Base-by-base conservation (phyloP, 2,113 vertebrate species). In the Blennius ocellaris region DNA sequence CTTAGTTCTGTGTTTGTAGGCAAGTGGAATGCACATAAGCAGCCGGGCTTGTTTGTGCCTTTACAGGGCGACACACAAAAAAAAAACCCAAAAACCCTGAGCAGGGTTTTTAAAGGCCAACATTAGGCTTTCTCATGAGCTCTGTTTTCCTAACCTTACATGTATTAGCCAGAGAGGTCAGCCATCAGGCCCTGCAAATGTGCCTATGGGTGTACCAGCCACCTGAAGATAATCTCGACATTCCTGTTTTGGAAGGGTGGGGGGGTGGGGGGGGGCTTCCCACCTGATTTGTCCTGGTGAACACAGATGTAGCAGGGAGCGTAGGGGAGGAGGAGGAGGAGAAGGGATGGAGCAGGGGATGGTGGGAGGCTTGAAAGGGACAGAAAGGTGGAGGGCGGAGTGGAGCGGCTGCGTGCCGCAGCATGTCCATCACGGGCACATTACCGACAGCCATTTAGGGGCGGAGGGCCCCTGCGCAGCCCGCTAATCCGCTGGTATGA, bases 161-260 rank as follows among this genome's bases (percentile, higher is more conserved):
- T 48, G 66, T 69, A 75, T 87, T 71, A 81, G 63, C 58, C 1
- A 0, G 6, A 56, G 58, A 82, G 73, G 77, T 82, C 68, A 87
- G 62, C 70, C 54, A 61, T 80, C 79, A 73, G 69, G 57, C 5
- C 47, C 37, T 53, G 48, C 72, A 82, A 82, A 63, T 72, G 67
- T 61, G 51, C 69, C 21, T 40, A 62, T 72, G 84, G 82, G 48
- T 81, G 61, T 82, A 79, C 73, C 72, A 78, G 87, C 78, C 84
- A 88, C 85, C 86, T 88, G 80, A 86, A 90, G 84, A 89, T 90
- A 90, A 90, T 75, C 80, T 69, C 68, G 44, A 85, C 82, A 87
- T 92, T 91, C 74, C 76, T 85, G 66, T 15, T 60, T 16, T 30
- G 47, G 12, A n/a, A 37, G 21, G 44, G 37, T 17, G 38, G 40